Base-by-base conservation (phyloP, 2,888 invertebrate species). In the Morpho deidamia region DNA sequence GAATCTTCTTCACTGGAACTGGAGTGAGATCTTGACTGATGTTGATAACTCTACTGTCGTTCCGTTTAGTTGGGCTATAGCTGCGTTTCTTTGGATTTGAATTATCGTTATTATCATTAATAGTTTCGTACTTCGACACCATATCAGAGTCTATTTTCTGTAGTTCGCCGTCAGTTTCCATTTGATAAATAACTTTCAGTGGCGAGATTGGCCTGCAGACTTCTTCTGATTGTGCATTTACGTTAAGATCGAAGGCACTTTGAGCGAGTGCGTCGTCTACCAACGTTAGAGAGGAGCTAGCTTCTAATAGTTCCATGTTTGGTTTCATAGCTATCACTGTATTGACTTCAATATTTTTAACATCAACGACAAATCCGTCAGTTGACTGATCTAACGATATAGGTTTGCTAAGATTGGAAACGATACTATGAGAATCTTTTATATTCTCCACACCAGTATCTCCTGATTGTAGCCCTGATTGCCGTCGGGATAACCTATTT, bases 281-380 rank as follows among this genome's bases (percentile, higher is more conserved):
- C 11, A 87, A 51, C 0, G 83, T 87, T 0, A 87, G 60, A 0
- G 84, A 82, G 0, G 88, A 86, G 45, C 71, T 76, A 0, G 66
- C 61, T 45, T 78, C 73, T 0, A 86, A 55, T 7, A 88, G 56
- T 10, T 81, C 79, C 34, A 68, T 75, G 41, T 82, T 83, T 0
- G 55, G 67, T 61, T 81, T 83, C 87, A 88, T 87, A 4, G 66
- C 71, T 43, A 88, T 84, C 0, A 74, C 11, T 0, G 87, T 86
- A 51, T 87, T 87, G 0, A 74, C 72, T 66, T 81, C 74, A 0
- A 59, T 70, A 32, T 80, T 71, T 56, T 63, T 77, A 0, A 73
- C 44, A 1, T 71, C 64, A 0, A 40, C 42, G 2, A 59, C 34
- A 12, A 60, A 55, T 0, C 63, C 67, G 3, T 72, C 70, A 2